Base-by-base conservation (phyloP, 2,113 vertebrate genomes). In the Oreotrochilus melanogaster region DNA sequence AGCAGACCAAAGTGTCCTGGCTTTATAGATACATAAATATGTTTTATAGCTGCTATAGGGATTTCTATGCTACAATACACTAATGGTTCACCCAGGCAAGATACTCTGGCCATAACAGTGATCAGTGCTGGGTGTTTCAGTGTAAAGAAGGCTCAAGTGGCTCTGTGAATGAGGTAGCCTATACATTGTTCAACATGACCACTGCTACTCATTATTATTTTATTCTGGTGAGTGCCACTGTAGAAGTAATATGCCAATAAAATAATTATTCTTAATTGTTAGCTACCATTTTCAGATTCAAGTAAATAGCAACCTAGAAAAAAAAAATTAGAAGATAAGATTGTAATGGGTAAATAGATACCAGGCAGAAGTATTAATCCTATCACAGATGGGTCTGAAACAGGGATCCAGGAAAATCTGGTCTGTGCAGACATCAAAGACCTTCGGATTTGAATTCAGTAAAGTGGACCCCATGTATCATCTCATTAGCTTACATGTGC, bases 11-110 rank as follows among this genome's bases (percentile, higher is more conserved):
- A 95, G 85, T 74, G 78, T 70, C 84, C 50, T 85, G 66, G 65
- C 58, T 96, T 97, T 97, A 95, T 95, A 94, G 87, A 90, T 86
- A 45, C 74, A 97, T 95, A 97, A 97, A 96, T 94, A 90, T 93
- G 67, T 91, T 93, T 95, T 95, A 95, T 89, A 86, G 93, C 42
- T 90, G 56, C 66, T 88, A 27, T 50, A 83, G 82, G 88, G 45
- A 53, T 92, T 92, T 82, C 94, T 91, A 5, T 66, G 82, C 72
- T 95, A 78, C 85, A 75, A n/a, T 56, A 74, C 75, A 84, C 78
- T 96, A 95, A 96, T 92, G 82, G 93, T 37, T 89, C 86, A 88
- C 72, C 86, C 86, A 67, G 64, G 86, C 57, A 93, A 93, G 86
- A 73, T 88, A 35, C 25, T 81, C 48, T 50, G 65, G 75, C 86